A percentile compares a stretch with the other conserved stretches of the same genome.
These are phyloP conservation scores for Harmothoe impar DNA, from an alignment of 2,888 invertebrate species.

Conservation along the genomic window DNA sequence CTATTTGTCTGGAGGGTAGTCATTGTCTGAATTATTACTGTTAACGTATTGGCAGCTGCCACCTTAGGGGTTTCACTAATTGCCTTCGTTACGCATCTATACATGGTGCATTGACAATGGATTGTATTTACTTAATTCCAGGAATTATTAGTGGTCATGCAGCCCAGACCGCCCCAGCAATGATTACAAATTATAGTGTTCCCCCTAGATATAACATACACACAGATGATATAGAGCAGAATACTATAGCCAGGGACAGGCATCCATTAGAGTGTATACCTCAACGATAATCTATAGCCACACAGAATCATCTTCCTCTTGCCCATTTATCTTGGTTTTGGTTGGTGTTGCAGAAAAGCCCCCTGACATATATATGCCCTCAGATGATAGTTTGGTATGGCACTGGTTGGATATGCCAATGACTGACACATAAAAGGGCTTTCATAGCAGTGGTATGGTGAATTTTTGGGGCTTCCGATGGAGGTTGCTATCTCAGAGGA, in stretches of 20 bases:
- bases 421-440: conserved; percentile 23
- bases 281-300: not conserved
- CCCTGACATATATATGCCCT: too few species aligned
- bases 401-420: not conserved
- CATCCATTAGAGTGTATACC: too few species aligned
- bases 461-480: not conserved
- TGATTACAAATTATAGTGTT: too few species aligned
- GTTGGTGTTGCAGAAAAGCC: too few species aligned
- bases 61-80: not conserved
- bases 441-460: not conserved
- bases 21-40: not conserved
- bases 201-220: too few species aligned
- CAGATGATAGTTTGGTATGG: not conserved
- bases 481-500: not conserved
- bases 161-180: too few species aligned
- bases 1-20: too few species aligned
- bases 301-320: not conserved
- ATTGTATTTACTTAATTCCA: not conserved
- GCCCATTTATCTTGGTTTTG: not conserved
- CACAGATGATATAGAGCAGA: too few species aligned
- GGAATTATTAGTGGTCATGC: too few species aligned
- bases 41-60: not conserved
- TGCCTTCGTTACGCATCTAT: not conserved
- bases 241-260: too few species aligned
- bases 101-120: not conserved